These are phyloP conservation scores for Bombyx mandarina DNA, from an alignment of 1,140 invertebrate species.

Conservation along the genomic window DNA sequence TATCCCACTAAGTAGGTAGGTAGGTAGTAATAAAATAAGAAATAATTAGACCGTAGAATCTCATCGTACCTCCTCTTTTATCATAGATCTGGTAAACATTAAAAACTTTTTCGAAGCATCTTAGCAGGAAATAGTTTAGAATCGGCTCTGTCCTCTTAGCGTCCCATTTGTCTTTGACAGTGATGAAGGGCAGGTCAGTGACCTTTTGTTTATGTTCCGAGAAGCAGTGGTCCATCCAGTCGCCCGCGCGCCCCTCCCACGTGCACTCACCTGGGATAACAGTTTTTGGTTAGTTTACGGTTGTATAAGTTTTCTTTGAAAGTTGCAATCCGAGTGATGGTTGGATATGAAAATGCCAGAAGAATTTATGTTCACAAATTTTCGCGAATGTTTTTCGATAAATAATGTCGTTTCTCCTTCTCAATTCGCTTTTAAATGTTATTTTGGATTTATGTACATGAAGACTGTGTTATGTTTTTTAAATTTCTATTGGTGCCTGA, in stretches of 20 bases:
- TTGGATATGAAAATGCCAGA: too few relatives aligned
- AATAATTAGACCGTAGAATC: not conserved
- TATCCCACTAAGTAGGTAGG: too few relatives aligned
- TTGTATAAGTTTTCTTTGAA: too few relatives aligned
- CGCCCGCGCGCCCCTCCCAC: constrained; percentile 63
- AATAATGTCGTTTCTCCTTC: too few relatives aligned
- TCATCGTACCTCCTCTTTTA: constrained; percentile 48
- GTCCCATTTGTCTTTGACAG: constrained; percentile 61
- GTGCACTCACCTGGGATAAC: constrained; percentile 45
- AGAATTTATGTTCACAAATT: too few relatives aligned
- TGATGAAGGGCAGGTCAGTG: constrained; percentile 65
- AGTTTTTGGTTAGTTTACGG: not conserved
- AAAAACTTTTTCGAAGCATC: constrained; percentile 62
- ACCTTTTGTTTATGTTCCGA: constrained; percentile 53
- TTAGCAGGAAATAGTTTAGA: constrained; percentile 61
- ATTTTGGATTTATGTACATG: too few relatives aligned
- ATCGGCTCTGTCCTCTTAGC: constrained; percentile 58
- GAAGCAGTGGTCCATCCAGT: constrained; percentile 69
- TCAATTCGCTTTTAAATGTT: too few relatives aligned
- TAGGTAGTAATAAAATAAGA: not conserved
- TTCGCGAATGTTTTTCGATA: too few relatives aligned
- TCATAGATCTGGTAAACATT: constrained; percentile 70
- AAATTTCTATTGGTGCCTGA: too few relatives aligned
- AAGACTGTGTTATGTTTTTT: too few relatives aligned
- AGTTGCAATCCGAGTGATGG: too few relatives aligned